Conservation (phyloP, 2,113 vertebrate species). For the Furnarius figulus region DNA sequence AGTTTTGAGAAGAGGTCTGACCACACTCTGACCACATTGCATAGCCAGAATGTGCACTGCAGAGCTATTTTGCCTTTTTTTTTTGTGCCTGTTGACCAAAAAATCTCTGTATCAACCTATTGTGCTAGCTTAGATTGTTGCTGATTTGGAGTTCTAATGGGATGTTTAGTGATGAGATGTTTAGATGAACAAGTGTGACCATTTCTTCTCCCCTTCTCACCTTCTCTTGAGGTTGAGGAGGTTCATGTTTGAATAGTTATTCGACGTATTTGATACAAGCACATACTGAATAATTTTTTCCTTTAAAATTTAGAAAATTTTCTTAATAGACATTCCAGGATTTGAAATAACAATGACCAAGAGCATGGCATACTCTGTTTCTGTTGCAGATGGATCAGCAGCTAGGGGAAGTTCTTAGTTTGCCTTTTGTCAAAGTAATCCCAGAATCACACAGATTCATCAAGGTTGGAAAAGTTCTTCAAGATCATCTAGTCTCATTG, state of each 20-base stretch:
- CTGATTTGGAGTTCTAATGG: not conserved
- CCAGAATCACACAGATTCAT: not conserved
- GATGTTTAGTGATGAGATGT: not conserved
- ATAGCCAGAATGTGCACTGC: not conserved
- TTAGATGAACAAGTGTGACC: not conserved
- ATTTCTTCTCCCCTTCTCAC: not conserved
- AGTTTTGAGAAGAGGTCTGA: not conserved
- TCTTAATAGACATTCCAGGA: not conserved
- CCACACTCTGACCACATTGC: not conserved
- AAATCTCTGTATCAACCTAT: not conserved
- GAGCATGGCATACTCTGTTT: not conserved
- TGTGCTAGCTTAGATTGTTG: not conserved
- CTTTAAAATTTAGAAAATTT: not conserved
- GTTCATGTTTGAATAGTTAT: not conserved
- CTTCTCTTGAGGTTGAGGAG: not conserved
- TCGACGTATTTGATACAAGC: not conserved
- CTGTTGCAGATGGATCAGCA: not conserved
- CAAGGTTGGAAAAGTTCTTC: not conserved
- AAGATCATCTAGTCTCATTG: not conserved
- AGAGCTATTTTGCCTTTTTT: not conserved
- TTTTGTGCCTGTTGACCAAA: not conserved
- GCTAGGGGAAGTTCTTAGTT: not conserved
- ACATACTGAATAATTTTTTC: not conserved
- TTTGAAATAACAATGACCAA: not conserved
- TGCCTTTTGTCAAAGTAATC: not conserved